Evolutionary conservation across 2,113 vertebrate species (phyloP), one percentile per base, ranked within the genome.

Genomic region (Epinephelus cyanopodus): DNA sequence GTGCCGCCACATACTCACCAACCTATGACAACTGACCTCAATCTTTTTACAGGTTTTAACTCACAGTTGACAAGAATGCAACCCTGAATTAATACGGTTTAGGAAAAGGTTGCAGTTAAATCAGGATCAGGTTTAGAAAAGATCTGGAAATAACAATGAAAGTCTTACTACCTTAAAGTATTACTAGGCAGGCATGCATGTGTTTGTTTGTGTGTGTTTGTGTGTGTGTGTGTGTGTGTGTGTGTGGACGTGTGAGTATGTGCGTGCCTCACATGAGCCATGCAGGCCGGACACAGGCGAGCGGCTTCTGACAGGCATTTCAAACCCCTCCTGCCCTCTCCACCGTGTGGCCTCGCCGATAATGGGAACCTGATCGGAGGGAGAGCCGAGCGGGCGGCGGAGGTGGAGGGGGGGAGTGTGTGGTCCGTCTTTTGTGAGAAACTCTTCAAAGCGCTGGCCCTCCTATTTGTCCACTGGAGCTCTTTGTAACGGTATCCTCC

Each of bases 401-500:
- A 67, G 77, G 52, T 10, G 74, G 62, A 11, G 17, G 50, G 25
- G 63, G 69, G 58, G 62, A 63, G 54, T 65, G 76, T 54, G 73
- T 90, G 86, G 87, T 86, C 88, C 74, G 72, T 90, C 85, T 88
- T 94, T 94, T 84, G 86, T 80, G 72, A 82, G 79, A 79, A 89
- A 85, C 58, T 85, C 92, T 93, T 93, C 87, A 94, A 95, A 95
- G 87, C 81, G 19, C 52, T 47, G 67, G 83, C 79, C 79, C 69
- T 84, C 90, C 82, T 94, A 75, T 88, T 90, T 94, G 78, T 85
- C 79, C 90, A 0, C n/a, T 89, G 79, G 47, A 86, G 77, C 70
- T 94, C 90, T 94, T 94, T 94, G 87, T 93, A 94, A 92, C 85
- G 85, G 74, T 91, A 94, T 87, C 82, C 79, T 82, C 82, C 88